Base-by-base conservation (phyloP, 2,888 invertebrate genomes). In the Napeogenes inachia region DNA sequence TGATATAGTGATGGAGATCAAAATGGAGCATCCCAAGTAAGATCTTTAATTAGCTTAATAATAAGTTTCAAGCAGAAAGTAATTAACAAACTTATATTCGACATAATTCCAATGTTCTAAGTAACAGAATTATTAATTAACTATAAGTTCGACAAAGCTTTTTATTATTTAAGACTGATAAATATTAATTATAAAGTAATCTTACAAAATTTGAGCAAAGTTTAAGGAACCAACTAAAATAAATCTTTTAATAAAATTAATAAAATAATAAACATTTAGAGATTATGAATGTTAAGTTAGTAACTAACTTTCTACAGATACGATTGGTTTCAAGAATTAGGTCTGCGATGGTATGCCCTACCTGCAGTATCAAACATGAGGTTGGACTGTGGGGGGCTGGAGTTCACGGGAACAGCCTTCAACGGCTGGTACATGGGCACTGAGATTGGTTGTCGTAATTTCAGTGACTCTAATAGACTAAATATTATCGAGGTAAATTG, bases 361-460 rank as follows among this genome's bases (percentile, higher is more conserved):
- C 98, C 98, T 0, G 98, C 97, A 0, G 98, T 98, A 0, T 94
- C 98, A 0, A 93, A 92, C 70, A 98, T 98, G 97, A 92, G 96
- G 73, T 94, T 98, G 80, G 98, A 98, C 84, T 97, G 98, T 74
- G 98, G 98, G 2, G 98, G 98, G 0, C 85, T 98, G 46, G 96
- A 97, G 82, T 98, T 98, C 81, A 96, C 98, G 0, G 98, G 95
- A 0, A 95, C 95, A 4, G 97, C 98, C 10, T 98, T 99, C 89
- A 98, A 97, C 81, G 98, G 98, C 35, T 98, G 98, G 98, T 98
- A 98, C 85, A 98, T 98, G 98, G 95, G 96, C 70, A 98, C 98
- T 0, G 98, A 99, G 91, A 97, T 99, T 65, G 98, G 96, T 8
- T 96, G 97, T 75, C 92, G 98, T 63, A 95, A 98, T 87, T 91